Conservation (phyloP, 2,888 invertebrate genomes). For the Eupelmus urozonus region DNA sequence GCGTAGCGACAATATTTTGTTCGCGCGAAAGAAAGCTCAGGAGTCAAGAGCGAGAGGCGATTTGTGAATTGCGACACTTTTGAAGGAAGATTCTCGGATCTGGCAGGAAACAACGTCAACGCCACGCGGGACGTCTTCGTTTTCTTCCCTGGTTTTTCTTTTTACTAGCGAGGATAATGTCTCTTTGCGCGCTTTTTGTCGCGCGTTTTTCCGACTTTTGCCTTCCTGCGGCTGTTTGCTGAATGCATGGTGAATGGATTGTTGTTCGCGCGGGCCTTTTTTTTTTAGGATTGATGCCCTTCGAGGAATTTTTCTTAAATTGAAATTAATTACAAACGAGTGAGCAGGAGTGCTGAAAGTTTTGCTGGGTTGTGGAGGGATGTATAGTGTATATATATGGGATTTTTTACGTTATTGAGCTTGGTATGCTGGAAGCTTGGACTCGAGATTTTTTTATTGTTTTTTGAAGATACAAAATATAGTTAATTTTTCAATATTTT, state of each 20-base stretch:
- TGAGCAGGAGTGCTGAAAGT: too few species aligned
- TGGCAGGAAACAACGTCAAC: constrained; percentile 45
- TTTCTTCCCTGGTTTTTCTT: not conserved
- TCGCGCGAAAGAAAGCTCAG: not conserved
- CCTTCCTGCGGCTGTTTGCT: not conserved
- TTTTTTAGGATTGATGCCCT: too few species aligned
- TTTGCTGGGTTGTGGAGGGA: too few species aligned
- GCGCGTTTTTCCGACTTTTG: not conserved
- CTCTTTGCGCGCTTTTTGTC: constrained; percentile 3
- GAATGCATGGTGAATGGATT: constrained; percentile 27
- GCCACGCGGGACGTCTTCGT: constrained; percentile 43
- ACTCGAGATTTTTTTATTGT: too few species aligned
- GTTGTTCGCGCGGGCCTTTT: constrained; percentile 3
- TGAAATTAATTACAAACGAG: constrained; percentile 22
- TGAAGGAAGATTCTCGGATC: constrained; percentile 31
- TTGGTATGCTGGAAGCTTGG: too few species aligned
- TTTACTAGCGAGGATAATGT: not conserved
- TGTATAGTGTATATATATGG: too few species aligned
- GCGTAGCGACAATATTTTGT: constrained; percentile 35
- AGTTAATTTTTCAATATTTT: too few species aligned
- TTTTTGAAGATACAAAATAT: too few species aligned
- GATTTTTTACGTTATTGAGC: too few species aligned
- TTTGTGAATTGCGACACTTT: constrained; percentile 29
- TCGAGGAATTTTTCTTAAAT: not conserved
- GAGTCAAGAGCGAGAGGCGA: constrained; percentile 42